Evolutionary conservation across 2,888 invertebrate genomes (phyloP), one percentile per base, ranked within the genome.

Genomic region (Patella pellucida): DNA sequence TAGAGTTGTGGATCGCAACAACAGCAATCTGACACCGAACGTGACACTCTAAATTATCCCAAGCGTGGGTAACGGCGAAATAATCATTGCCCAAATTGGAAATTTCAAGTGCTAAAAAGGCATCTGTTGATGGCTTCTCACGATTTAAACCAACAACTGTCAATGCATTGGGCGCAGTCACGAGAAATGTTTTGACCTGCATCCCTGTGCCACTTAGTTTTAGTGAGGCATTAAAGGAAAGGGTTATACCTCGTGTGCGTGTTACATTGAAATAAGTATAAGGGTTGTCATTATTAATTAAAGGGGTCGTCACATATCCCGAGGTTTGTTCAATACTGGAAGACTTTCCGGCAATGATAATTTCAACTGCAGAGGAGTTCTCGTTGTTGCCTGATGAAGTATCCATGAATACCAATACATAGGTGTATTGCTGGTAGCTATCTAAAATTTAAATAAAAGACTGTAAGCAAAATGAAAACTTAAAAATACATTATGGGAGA

Each of bases 371-470:
- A n/a, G n/a, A n/a, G 41, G 41, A 41, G 9, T 41, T 41, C 41
- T 1, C 9, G 0, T 1, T 9, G 0, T 1, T 9, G 4, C 41
- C 41, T 41, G 4, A 9, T 1, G 1, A 1, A 41, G 41, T 41
- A 41, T 41, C 41, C 41, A 41, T 41, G 41, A 41, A 41, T 9
- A 41, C 41, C 9, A 41, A 41, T 41, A 41, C 9, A 41, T 41
- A 41, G 9, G 41, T 41, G 41, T 41, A 41, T 41, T 41, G 41
- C 1, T 41, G 41, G 41, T 41, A 41, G 41, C 41, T 41, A 41
- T 41, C 41, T 41, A 9, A 41, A 41, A 41, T 9, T 41, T 41
- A 41, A 41, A 41, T 41, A 41, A 41, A 41, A 41, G 41, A 9
- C 41, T 41, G 41, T 41, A 41, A 9, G 41, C 41, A 41, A 27